Percentiles rank a stretch among this genome's conserved stretches.
These are phyloP conservation scores for Alauda arvensis DNA, from an alignment of 2,797 vertebrate species.

Conservation along the genomic window DNA sequence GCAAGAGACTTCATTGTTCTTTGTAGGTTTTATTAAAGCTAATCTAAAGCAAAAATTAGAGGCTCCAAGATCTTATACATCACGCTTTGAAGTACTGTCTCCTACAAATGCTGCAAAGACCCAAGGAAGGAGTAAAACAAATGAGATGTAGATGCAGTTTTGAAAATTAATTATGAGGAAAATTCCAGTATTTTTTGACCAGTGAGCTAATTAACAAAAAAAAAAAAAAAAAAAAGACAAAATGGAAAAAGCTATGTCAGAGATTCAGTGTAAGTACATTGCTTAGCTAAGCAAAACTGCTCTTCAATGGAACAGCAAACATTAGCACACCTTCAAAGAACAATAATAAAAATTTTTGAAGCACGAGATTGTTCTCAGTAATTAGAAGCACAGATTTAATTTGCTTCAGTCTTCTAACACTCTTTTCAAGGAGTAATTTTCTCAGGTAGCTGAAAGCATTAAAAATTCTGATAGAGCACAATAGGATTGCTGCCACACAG, in stretches of 20 bases:
- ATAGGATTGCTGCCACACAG: background rate
- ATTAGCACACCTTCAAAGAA: background rate
- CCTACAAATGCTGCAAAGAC: background rate
- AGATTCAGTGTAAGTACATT: background rate
- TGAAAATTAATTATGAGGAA: constrained; percentile 41
- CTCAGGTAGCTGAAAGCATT: background rate
- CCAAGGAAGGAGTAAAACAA: background rate
- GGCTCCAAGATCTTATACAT: background rate
- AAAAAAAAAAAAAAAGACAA: constrained; percentile 7
- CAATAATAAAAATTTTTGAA: background rate
- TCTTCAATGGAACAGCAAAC: background rate
- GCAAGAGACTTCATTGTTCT: background rate
- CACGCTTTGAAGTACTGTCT: background rate
- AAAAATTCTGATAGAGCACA: background rate
- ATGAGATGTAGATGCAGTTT: constrained; percentile 6
- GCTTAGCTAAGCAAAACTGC: background rate
- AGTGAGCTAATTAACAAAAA: constrained; percentile 10
- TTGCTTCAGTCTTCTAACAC: background rate
- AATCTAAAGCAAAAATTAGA: background rate
- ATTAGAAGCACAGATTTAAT: background rate
- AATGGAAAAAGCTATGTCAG: background rate
- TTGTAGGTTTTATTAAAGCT: background rate
- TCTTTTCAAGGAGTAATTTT: background rate
- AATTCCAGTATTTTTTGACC: constrained; percentile 2
- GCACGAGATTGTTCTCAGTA: background rate